phyloP scores from a whole-genome alignment of 2,113 vertebrate species.

The Cyanoderma ruficeps region DNA sequence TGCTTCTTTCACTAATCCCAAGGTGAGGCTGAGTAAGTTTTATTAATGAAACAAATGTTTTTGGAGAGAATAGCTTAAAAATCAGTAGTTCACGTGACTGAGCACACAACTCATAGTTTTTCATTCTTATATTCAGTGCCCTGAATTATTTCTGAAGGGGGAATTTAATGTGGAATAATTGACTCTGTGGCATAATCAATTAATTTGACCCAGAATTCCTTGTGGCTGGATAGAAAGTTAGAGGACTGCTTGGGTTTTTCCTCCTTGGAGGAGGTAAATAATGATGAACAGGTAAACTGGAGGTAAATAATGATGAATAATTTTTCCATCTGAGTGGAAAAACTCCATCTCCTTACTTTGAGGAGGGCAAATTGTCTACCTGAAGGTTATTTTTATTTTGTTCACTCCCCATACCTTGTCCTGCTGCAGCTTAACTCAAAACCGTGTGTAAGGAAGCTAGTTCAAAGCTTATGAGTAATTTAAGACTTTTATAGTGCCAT shows the following conservation, averaged over 20 bases:
- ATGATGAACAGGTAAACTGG: neutral
- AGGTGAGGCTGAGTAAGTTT: slow-evolving; percentile 2
- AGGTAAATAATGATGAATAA: neutral
- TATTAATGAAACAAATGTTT: slow-evolving; percentile 61
- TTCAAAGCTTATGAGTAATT: neutral
- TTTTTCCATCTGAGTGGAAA: neutral
- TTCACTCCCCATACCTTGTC: neutral
- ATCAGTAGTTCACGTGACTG: slow-evolving; percentile 51
- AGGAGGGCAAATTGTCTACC: neutral
- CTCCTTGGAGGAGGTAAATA: neutral
- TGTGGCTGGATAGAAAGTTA: neutral
- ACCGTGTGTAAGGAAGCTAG: neutral
- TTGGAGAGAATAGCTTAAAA: slow-evolving; percentile 74
- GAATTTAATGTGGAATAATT: neutral
- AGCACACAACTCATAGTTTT: slow-evolving; percentile 74
- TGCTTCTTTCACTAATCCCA: slow-evolving; percentile 26
- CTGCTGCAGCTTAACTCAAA: neutral
- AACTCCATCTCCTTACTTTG: neutral
- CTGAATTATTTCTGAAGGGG: neutral
- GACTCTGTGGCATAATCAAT: neutral
- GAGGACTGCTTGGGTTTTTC: neutral
- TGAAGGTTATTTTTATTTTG: neutral
- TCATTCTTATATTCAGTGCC: slow-evolving; percentile 72
- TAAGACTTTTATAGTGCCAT: neutral
- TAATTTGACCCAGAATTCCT: neutral